Conservation (phyloP, 2,797 vertebrate genomes). For the Spizella passerina region DNA sequence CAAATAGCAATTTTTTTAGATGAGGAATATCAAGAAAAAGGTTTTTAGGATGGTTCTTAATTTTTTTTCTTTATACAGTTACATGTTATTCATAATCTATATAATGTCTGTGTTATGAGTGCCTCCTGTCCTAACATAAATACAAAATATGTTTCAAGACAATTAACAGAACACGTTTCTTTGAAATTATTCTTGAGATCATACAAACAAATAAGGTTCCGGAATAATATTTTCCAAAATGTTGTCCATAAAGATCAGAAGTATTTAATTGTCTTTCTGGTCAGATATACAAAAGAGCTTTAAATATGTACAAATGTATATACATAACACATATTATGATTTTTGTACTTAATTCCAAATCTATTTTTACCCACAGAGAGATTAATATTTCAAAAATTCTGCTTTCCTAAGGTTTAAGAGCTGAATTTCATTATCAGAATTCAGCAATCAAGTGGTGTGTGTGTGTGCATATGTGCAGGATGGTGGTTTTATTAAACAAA, state of each 20-base stretch:
- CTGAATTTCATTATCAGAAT: neutral
- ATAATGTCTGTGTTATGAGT: neutral
- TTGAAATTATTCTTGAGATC: neutral
- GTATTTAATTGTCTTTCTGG: neutral
- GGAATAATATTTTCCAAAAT: neutral
- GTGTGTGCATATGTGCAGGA: accelerated
- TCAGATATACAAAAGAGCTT: neutral
- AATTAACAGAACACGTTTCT: neutral
- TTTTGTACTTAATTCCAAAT: neutral
- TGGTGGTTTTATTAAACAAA: neutral
- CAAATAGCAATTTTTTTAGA: neutral
- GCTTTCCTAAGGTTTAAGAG: neutral
- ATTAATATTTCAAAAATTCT: neutral
- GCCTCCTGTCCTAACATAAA: neutral
- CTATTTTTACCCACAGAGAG: neutral
- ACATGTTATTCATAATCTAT: neutral
- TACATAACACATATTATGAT: neutral
- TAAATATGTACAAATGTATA: neutral
- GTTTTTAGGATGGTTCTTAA: neutral
- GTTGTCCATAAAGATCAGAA: neutral
- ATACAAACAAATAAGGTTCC: neutral
- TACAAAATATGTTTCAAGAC: neutral
- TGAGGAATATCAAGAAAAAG: neutral
- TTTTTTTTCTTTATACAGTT: neutral
- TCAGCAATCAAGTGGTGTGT: neutral